Evolutionary conservation across 2,113 vertebrate genomes (phyloP).

Genomic region (pig (Sus scrofa)): T2T-Sscrofa CM000812.6:218063001-218063500

Average conservation of each 20-base stretch:
- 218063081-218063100: constrained; percentile 11
- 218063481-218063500: background rate
- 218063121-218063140: constrained; percentile 51
- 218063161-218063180: background rate
- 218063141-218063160: constrained; percentile 7
- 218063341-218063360: constrained; percentile 32
- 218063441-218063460: background rate
- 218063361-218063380: background rate
- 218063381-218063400: constrained; percentile 16
- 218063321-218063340: constrained; percentile 26
- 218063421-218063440: background rate
- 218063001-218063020: background rate
- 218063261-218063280: constrained; percentile 45
- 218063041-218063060: background rate
- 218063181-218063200: constrained; percentile 6
- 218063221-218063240: constrained; percentile 37
- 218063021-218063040: background rate
- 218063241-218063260: constrained; percentile 22
- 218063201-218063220: constrained; percentile 16
- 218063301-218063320: constrained; percentile 45
- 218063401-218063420: background rate
- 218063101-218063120: constrained; percentile 22
- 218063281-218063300: constrained; percentile 26
- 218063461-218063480: background rate
- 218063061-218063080: constrained; percentile 34